Conservation (phyloP, 2,888 invertebrate genomes). For the Apamea monoglypha region DNA sequence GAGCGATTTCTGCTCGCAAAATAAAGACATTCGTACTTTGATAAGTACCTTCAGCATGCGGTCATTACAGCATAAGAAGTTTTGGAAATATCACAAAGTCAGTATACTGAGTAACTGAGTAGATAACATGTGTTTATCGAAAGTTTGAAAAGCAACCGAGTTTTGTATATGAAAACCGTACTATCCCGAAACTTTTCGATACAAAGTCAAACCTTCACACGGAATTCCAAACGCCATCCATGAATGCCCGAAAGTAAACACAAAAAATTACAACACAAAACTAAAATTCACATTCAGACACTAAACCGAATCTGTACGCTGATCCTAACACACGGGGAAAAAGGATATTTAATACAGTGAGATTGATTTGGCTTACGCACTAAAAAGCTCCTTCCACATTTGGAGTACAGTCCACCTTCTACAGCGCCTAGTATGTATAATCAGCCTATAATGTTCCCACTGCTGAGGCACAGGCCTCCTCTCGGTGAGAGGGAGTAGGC, state of each 20-base stretch:
- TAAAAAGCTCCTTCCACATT: not conserved
- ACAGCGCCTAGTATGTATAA: not conserved
- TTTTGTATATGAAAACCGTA: not conserved
- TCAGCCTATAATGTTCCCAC: too few relatives aligned
- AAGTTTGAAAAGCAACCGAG: not conserved
- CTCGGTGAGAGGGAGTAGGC: too few relatives aligned
- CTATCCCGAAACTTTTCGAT: not conserved
- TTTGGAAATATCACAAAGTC: not conserved
- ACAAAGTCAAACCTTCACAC: not conserved
- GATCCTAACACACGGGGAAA: not conserved
- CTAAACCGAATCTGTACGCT: not conserved
- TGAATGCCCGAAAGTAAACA: not conserved
- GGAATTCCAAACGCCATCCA: constrained; percentile 7
- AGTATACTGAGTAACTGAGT: not conserved
- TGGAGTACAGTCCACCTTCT: not conserved
- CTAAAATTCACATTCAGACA: not conserved
- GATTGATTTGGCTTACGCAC: not conserved
- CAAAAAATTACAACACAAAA: not conserved
- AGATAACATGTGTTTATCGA: not conserved
- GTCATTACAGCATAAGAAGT: not conserved
- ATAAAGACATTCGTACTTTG: not conserved
- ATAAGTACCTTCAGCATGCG: not conserved
- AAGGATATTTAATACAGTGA: not conserved
- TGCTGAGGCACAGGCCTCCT: too few relatives aligned
- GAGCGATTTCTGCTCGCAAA: not conserved